Base-by-base conservation (phyloP, 2,113 vertebrate species). In the Mugil cephalus region DNA sequence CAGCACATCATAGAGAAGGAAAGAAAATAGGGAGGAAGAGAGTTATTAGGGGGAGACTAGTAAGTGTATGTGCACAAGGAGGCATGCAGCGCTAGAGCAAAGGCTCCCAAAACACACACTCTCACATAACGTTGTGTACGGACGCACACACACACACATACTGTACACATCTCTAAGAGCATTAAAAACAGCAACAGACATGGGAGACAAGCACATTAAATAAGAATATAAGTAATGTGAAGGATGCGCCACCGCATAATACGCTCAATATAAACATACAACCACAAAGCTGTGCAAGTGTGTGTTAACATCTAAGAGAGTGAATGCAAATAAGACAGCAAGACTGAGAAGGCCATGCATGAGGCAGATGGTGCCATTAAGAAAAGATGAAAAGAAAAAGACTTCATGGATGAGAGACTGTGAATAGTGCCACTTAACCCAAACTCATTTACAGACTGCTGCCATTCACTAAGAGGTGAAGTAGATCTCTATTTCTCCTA, bases 1-100 rank as follows among this genome's bases (percentile, higher is more conserved):
- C 93, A 95, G 95, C 95, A 88, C 91, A 91, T 88, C 89, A 88
- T 83, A 91, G 77, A 92, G 69, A 78, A 87, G 79, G 81, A 90
- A 84, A 90, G 70, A 91, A 93, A 81, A 94, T 90, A 89, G 75
- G 88, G 18, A 64, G 84, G 87, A 85, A 86, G 77, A 92, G 73
- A 83, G 85, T 91, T 91, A 91, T 84, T 91, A 87, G 64, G 79
- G 72, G 79, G 79, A 89, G 68, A 79, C 78, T 75, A 85, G 72
- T 85, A 79, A 79, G 88, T 93, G 90, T 47, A 59, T 86, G 77
- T 85, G 80, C 91, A 79, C 86, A 93, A 75, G 86, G 77, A 71
- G 40, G 64, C 88, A 89, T 88, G 84, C 85, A 54, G 73, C 84
- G 63, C 60, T 48, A 66, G 34, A 69, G 72, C 67, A 80, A 47